These are phyloP conservation scores for Canis aureus DNA, from an alignment of 2,113 vertebrate genomes.

Conservation along the genomic window DNA sequence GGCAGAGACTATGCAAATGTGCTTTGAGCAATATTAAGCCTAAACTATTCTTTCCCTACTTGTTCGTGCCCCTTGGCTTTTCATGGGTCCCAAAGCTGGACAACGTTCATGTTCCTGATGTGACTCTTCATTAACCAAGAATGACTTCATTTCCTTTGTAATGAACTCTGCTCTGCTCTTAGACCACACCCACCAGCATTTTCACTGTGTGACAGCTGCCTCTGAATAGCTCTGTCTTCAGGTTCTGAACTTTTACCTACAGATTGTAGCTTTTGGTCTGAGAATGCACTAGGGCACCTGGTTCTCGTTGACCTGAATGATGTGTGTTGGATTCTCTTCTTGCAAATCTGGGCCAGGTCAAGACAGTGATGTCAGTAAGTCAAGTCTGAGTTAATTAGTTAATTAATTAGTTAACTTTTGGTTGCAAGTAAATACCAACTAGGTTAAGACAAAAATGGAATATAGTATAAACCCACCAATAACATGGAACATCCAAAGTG, in stretches of 20 bases:
- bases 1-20: constrained; percentile 58
- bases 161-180: not conserved
- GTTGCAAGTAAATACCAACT: not conserved
- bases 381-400: constrained; percentile 21
- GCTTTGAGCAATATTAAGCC: constrained; percentile 48
- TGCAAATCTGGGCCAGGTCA: not conserved
- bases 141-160: constrained; percentile 38
- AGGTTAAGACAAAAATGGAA: constrained; percentile 14
- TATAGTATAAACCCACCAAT: not conserved
- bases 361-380: not conserved
- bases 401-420: too few species aligned
- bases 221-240: not conserved
- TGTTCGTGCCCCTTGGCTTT: constrained; percentile 55
- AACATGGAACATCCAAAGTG: not conserved
- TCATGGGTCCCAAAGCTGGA: constrained; percentile 58
- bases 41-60: constrained; percentile 43
- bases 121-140: constrained; percentile 64
- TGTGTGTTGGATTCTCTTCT: not conserved
- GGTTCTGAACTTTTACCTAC: not conserved
- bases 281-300: not conserved
- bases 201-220: not conserved
- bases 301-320: not conserved
- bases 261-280: not conserved
- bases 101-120: not conserved
- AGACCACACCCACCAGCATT: not conserved